These are phyloP conservation scores for Asbolus verrucosus DNA, from an alignment of 1,140 invertebrate genomes.

Conservation along the genomic window DNA sequence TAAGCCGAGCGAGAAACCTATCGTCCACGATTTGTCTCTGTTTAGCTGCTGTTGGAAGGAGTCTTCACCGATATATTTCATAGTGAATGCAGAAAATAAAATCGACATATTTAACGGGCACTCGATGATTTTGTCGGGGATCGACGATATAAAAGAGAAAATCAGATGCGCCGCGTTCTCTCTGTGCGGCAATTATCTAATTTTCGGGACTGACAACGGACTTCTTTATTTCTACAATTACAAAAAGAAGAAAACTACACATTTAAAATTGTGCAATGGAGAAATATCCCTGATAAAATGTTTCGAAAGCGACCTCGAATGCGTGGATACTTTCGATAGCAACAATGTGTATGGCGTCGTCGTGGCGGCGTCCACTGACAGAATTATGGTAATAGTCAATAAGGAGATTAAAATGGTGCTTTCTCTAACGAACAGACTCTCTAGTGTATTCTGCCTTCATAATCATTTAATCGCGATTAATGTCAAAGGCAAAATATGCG, in stretches of 20 bases:
- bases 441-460: neutral
- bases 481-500: neutral
- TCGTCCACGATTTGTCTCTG: conserved; percentile 19
- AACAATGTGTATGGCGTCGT: neutral
- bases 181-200: conserved; percentile 45
- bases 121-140: conserved; percentile 46
- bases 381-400: conserved; percentile 8
- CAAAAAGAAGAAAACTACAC: conserved; percentile 24
- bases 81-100: conserved; percentile 44
- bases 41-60: conserved; percentile 49
- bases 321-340: neutral
- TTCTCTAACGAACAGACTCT: neutral
- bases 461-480: neutral
- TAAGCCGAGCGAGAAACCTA: neutral
- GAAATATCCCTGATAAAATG: conserved; percentile 28
- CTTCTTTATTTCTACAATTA: conserved; percentile 47
- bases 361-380: neutral
- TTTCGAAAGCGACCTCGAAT: conserved; percentile 8
- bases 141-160: conserved; percentile 29
- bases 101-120: conserved; percentile 48
- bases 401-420: neutral
- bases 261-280: conserved; percentile 3
- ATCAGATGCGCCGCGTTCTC: conserved; percentile 44
- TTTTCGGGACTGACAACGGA: conserved; percentile 48
- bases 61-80: conserved; percentile 39